phyloP scores from a whole-genome alignment of 2,888 invertebrate genomes.

The Heteromurus nitidus region DNA sequence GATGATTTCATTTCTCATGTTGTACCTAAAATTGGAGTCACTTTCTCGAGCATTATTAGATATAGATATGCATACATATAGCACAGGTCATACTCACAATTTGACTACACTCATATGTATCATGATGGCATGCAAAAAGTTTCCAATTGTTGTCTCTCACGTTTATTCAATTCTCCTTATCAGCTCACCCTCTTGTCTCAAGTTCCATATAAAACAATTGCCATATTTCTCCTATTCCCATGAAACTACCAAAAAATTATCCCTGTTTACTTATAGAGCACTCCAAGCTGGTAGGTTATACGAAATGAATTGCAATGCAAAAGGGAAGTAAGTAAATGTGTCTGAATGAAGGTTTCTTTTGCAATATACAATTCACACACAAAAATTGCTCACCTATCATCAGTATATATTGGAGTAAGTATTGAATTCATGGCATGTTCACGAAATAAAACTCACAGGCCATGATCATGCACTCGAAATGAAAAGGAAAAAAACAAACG shows the following conservation, averaged over 20 bases:
- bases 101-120: neutral
- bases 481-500: neutral
- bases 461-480: neutral
- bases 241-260: constrained; percentile 9
- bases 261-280: too few relatives aligned
- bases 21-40: neutral
- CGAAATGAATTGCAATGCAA: neutral
- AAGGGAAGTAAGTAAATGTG: too few relatives aligned
- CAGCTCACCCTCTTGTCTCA: neutral
- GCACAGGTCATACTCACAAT: neutral
- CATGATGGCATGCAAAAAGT: neutral
- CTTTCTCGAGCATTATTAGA: too few relatives aligned
- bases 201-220: neutral
- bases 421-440: constrained; percentile 4
- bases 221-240: neutral
- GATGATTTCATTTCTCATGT: constrained; percentile 17
- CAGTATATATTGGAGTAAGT: neutral
- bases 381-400: too few relatives aligned
- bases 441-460: neutral
- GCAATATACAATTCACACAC: neutral
- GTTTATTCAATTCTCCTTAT: constrained; percentile 4
- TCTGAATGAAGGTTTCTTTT: neutral
- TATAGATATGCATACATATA: neutral
- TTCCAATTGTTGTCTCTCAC: neutral
- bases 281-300: neutral